Base-by-base conservation (phyloP, 2,888 invertebrate genomes). In the Agonum fuliginosum region DNA sequence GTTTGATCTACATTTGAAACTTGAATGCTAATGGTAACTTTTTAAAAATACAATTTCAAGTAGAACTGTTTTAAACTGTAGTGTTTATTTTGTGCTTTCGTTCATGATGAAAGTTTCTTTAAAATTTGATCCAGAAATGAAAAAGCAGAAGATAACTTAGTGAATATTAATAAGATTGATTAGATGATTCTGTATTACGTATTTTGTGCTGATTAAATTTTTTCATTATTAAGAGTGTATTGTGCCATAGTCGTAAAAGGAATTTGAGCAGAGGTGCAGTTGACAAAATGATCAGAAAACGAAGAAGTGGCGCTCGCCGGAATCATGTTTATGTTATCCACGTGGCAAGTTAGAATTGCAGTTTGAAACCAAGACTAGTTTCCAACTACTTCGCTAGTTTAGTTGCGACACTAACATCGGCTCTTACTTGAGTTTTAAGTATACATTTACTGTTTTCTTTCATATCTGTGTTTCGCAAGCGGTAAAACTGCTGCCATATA, bases 381-480 rank as follows among this genome's bases (percentile, higher is more conserved):
- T 10, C 20, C 30, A 67, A 75, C 75, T 67, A 75, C 65, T 67
- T 51, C 37, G 20, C 48, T 75, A 75, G 75, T 75, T 74, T 74
- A 75, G 46, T 46, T 62, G 71, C 41, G 20, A 34, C 71, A 51
- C 62, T 62, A 54, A 62, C 27, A 65, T 74, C 43, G 34, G 46
- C 65, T 12, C 62, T 72, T 72, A 58, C 58, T 72, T 12, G 27
- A 67, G 67, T 67, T 75, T 75, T 75, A 75, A 65, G 67, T 75
- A 75, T 51, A 48, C 62, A 75, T 75, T 65, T 75, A 75, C 75
- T 67, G 75, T 75, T 75, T 75, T 75, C 75, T 67, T 75, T 75
- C 75, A 75, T 75, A 75, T 75, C 75, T 74, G 30, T 65, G 46
- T 74, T 43, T 65, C 74, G 67, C 67, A 27, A 46, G 22, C 75